phyloP scores from a whole-genome alignment of 2,888 invertebrate genomes.

The Melinaea menophilus region DNA sequence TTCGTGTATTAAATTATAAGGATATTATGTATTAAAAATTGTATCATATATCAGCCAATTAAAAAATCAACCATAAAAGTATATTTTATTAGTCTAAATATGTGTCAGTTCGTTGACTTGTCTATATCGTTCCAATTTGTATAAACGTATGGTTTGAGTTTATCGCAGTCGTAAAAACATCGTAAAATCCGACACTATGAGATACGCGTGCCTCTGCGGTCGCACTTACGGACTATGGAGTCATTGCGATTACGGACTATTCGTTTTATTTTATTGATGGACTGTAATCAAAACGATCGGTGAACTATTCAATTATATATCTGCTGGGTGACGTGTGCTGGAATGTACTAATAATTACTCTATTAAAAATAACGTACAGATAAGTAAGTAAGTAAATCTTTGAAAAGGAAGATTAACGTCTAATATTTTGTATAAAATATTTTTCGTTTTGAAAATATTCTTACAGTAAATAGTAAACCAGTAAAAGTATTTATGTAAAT shows the following conservation, averaged over 20 bases:
- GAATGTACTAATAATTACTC: too few relatives aligned
- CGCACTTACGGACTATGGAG: neutral
- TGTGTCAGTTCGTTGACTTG: slow-evolving; percentile 53
- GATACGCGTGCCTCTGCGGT: slow-evolving; percentile 20
- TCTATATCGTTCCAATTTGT: slow-evolving; percentile 54
- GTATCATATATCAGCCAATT: slow-evolving; percentile 10
- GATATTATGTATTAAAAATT: neutral
- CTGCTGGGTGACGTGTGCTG: too few relatives aligned
- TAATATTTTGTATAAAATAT: too few relatives aligned
- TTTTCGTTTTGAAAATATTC: too few relatives aligned
- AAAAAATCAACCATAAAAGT: slow-evolving; percentile 24
- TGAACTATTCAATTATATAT: too few relatives aligned
- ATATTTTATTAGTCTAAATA: slow-evolving; percentile 22
- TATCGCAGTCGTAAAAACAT: slow-evolving; percentile 59
- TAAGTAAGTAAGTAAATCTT: too few relatives aligned
- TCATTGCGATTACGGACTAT: neutral
- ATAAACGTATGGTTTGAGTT: slow-evolving; percentile 42
- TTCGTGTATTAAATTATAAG: too few relatives aligned
- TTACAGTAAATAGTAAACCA: too few relatives aligned
- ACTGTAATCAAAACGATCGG: too few relatives aligned
- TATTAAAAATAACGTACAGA: too few relatives aligned
- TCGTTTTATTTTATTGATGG: neutral
- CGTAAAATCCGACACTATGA: slow-evolving; percentile 57
- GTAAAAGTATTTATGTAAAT: too few relatives aligned
- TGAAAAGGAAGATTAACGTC: too few relatives aligned